Percentiles rank a stretch among this genome's conserved stretches.
Conservation (phyloP, 2,888 invertebrate species). For the Philopedon plagiatum region DNA sequence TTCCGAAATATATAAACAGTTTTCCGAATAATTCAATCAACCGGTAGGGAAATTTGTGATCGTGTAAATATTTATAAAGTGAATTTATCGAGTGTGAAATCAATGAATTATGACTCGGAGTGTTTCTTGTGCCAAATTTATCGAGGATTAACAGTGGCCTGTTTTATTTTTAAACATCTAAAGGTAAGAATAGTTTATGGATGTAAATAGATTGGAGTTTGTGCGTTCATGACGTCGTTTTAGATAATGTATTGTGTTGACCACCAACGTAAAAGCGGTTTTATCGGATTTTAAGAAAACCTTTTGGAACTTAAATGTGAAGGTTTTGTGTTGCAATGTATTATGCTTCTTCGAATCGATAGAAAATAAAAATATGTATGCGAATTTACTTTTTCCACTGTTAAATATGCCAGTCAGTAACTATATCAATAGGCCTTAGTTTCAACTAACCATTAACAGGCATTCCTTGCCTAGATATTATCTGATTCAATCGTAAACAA, state of each 20-base stretch:
- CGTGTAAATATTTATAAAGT: conserved; percentile 51
- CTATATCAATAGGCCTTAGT: too few relatives aligned
- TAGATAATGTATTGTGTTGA: conserved; percentile 33
- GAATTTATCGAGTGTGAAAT: conserved; percentile 48
- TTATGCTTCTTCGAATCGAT: too few relatives aligned
- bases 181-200: conserved; percentile 42
- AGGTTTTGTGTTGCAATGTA: neutral
- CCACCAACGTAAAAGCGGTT: neutral
- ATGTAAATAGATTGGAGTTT: conserved; percentile 21
- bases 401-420: too few relatives aligned
- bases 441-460: too few relatives aligned
- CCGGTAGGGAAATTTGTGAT: conserved; percentile 36
- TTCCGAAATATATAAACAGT: conserved; percentile 36
- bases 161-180: conserved; percentile 41
- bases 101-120: conserved; percentile 48
- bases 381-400: too few relatives aligned
- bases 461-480: too few relatives aligned
- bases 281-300: too few relatives aligned
- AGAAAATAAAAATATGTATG: too few relatives aligned
- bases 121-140: conserved; percentile 48
- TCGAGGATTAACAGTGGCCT: conserved; percentile 40
- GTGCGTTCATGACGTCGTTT: conserved; percentile 2
- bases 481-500: too few relatives aligned
- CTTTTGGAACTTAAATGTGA: too few relatives aligned
- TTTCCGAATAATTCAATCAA: conserved; percentile 46